Evolutionary conservation across 2,888 invertebrate genomes (phyloP), one percentile per base, ranked within the genome.

Genomic region (Nebria salina): DNA sequence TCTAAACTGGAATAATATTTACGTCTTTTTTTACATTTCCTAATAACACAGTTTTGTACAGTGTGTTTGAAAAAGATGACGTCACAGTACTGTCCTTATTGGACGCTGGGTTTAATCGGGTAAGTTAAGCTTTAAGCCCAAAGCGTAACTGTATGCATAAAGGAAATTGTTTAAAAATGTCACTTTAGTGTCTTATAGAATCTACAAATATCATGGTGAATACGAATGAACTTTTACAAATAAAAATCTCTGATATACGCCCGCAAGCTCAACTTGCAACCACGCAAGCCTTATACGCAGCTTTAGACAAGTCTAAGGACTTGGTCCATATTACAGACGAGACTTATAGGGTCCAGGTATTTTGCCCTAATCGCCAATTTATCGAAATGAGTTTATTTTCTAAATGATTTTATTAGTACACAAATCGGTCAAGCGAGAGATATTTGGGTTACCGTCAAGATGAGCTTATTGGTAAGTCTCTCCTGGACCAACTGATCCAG

Each of bases 281-380:
- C 0, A 92, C 94, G 25, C 93, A 95, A 85, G 95, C 96, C 5
- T 91, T 98, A 20, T 94, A 96, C 84, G 93, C 95, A 34, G 97
- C 97, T n/a, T 90, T 95, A 77, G 97, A 97, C 89, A 93, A 95
- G 87, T 95, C 95, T 86, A 92, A 93, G 82, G 97, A 98, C 88
- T 93, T 97, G 84, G 93, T 98, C 20, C 94, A 97, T 84, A 93
- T 98, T 84, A 96, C 97, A 25, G 96, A 97, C 88, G 94, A 95
- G 86, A 93, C 94, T 86, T 94, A 95, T 87, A 92, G 94, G 89
- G 93, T 97, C 88, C 94, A 95, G 91, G 95, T 95, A 86, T 89
- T 89, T 87, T 20, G 20, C n/a, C 34, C 4, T 4, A 34, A 34
- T 34, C 77, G 72, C 34, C 8, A 25, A 26, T 34, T 34, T 1